Evolutionary conservation across 2,113 vertebrate genomes (phyloP), one percentile per base, ranked within the genome.

Genomic region (Reinhardtius hippoglossoides): DNA sequence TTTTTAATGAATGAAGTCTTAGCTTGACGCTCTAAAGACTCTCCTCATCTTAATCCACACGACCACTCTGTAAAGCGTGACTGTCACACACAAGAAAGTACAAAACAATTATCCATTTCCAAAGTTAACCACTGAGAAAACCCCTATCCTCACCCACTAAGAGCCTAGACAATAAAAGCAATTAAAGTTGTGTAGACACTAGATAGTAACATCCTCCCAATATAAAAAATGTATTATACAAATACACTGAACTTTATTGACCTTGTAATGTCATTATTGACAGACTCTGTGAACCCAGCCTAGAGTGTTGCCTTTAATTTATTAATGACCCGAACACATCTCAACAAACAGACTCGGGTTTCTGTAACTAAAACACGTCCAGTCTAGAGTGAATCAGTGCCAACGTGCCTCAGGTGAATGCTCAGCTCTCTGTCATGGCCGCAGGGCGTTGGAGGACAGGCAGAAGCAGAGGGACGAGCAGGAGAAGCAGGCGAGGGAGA

Each of bases 371-470:
- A 74, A 83, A 82, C 59, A 23, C 35, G 44, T 2, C 55, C 54
- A 3, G 54, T 55, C 26, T 20, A 40, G 55, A 77, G 54, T 52
- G n/a, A 78, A 84, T 80, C 57, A 66, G n/a, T 66, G 48, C 59
- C 67, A 71, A 55, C 57, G 27, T 76, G 27, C 40, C 61, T 59
- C 40, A 1, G 62, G 35, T 40, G 2, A 18, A 6, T 16, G 35
- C 42, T 54, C 21, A 54, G 18, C 42, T 78, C 20, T 64, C 44
- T 67, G 9, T 75, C 15, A 4, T 70, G 62, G 26, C n/a, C n/a
- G 60, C 71, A 98, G 97, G 94, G 95, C 92, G 79, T 93, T 97
- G 87, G 96, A 97, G 90, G 95, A 97, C 63, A 96, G 89, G 85
- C 84, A 71, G 76, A 96, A 89, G 78, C 93, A 94, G 83, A 90